Conservation (phyloP, 2,888 invertebrate genomes). For the Drosophila helvetica region DNA sequence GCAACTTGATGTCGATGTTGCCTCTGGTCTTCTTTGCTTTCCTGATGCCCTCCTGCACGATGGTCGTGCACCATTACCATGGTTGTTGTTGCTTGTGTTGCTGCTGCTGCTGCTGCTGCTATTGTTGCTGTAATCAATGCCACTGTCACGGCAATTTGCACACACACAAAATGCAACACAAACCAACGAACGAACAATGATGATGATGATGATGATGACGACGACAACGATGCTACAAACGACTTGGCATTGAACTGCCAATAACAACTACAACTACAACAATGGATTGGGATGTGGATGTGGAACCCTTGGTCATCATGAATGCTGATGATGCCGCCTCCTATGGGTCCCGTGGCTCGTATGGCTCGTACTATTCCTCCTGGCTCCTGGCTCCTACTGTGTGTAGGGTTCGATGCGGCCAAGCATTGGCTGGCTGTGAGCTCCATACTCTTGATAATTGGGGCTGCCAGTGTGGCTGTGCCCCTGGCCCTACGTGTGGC, state of each 20-base stretch:
- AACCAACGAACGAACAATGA: constrained; percentile 53
- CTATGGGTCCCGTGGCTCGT: background rate
- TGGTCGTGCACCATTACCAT: constrained; percentile 20
- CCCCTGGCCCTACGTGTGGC: constrained; percentile 91
- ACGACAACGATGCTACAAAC: constrained; percentile 48
- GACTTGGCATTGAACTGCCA: constrained; percentile 78
- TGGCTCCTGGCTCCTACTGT: background rate
- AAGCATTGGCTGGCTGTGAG: constrained; percentile 92
- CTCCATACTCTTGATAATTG: constrained; percentile 90
- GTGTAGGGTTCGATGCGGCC: constrained; percentile 86
- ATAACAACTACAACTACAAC: constrained; percentile 68
- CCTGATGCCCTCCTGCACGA: constrained; percentile 7
- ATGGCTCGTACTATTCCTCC: constrained; percentile 4
- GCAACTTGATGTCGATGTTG: constrained; percentile 32
- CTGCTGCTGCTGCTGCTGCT: constrained; percentile 15
- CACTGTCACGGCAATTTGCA: constrained; percentile 79
- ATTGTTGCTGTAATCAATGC: constrained; percentile 74
- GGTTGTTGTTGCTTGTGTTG: constrained; percentile 21
- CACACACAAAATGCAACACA: constrained; percentile 78
- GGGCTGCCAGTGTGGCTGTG: constrained; percentile 91
- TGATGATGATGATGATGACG: constrained; percentile 23
- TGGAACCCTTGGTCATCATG: constrained; percentile 66
- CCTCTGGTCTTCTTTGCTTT: constrained; percentile 16
- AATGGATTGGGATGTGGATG: constrained; percentile 26
- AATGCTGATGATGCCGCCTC: constrained; percentile 58